Evolutionary conservation across 2,888 invertebrate species (phyloP).

Genomic region (Cheilosia scutellata): DNA sequence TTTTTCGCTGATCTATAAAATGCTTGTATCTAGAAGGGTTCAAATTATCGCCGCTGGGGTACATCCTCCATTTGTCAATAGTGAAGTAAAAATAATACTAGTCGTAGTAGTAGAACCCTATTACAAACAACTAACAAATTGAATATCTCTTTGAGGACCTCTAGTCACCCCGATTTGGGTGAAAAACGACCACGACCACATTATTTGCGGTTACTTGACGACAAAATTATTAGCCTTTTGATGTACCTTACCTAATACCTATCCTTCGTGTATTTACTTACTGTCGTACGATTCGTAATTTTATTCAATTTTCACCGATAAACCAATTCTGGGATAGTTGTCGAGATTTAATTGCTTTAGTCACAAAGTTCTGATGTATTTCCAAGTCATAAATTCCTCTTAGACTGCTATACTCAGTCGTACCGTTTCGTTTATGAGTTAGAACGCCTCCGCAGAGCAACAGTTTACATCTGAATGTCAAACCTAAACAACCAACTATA

Average conservation of each 20-base stretch:
- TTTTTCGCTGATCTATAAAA: too few relatives aligned
- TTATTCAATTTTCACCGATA: not conserved
- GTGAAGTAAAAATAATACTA: too few relatives aligned
- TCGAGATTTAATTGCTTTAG: not conserved
- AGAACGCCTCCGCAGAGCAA: slow-evolving; percentile 51
- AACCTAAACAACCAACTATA: slow-evolving; percentile 29
- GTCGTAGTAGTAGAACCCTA: too few relatives aligned
- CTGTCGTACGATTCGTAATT: not conserved
- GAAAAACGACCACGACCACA: too few relatives aligned
- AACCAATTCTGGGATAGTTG: not conserved
- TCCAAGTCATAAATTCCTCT: not conserved
- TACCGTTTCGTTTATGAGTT: not conserved
- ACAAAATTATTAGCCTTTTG: not conserved
- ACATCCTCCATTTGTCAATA: too few relatives aligned
- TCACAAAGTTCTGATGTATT: not conserved
- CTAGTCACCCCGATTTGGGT: too few relatives aligned
- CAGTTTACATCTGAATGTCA: slow-evolving; percentile 44
- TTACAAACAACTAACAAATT: too few relatives aligned
- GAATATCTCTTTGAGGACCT: too few relatives aligned
- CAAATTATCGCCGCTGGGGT: too few relatives aligned
- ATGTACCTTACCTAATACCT: not conserved
- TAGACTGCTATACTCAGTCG: not conserved
- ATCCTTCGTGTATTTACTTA: not conserved
- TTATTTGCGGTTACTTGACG: not conserved
- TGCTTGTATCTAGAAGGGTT: too few relatives aligned